A percentile compares a stretch with the other conserved stretches of the same genome.
phyloP scores from a whole-genome alignment of 37 sponge, comb jelly and placozoan species.

The Dysidea cf. avara region DNA sequence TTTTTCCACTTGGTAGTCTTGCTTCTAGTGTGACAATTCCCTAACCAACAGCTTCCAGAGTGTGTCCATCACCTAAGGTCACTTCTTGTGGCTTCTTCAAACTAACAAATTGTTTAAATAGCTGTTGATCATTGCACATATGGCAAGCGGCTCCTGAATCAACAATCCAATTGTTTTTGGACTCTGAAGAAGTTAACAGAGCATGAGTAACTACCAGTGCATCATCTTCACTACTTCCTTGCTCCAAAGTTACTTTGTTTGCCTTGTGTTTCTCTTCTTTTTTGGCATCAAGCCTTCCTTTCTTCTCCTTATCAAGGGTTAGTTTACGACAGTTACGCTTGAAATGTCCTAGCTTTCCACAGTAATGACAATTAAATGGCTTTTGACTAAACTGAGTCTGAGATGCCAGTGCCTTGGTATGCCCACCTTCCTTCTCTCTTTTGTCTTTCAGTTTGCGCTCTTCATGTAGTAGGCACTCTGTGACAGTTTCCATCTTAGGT shows the following conservation, averaged over 20 bases:
- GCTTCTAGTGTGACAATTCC: constrained; percentile 8
- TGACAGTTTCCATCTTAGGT: too few species aligned
- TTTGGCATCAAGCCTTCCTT: neutral
- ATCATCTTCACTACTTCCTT: neutral
- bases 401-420: too few species aligned
- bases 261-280: neutral
- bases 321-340: constrained; percentile 5
- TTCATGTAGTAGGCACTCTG: too few species aligned
- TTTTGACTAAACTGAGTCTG: too few species aligned
- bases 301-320: too few species aligned
- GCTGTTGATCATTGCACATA: neutral
- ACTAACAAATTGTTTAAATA: neutral
- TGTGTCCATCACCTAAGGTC: constrained; percentile 46
- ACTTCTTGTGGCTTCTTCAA: constrained; percentile 24
- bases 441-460: too few species aligned
- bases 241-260: too few species aligned
- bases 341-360: constrained; percentile 10
- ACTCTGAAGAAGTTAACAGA: too few species aligned
- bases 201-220: neutral
- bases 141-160: too few species aligned
- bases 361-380: too few species aligned
- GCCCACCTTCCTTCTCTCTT: too few species aligned
- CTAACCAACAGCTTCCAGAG: constrained; percentile 23
- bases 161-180: too few species aligned
- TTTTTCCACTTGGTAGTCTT: constrained; percentile 30